Conservation (phyloP, 2,797 vertebrate genomes). For the Epinephelus awoara region DNA sequence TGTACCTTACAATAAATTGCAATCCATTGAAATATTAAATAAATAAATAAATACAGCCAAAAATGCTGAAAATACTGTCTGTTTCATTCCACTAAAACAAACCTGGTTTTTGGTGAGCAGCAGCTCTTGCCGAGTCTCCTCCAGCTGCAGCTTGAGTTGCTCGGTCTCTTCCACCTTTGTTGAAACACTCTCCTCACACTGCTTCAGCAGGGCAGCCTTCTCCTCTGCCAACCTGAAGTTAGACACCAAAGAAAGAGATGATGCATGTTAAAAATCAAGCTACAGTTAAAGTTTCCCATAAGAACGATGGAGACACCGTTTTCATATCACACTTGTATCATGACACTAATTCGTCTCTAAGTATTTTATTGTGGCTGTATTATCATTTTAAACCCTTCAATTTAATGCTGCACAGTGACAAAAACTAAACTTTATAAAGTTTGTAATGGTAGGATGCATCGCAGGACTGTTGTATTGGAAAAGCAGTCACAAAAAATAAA, state of each 20-base stretch:
- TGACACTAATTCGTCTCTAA: neutral
- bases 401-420: neutral
- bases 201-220: slow-evolving; percentile 67
- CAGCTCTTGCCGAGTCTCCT: slow-evolving; percentile 76
- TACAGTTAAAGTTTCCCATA: neutral
- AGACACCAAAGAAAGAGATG: slow-evolving; percentile 13
- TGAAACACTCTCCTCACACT: slow-evolving; percentile 79
- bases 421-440: neutral
- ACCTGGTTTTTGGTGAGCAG: slow-evolving; percentile 76
- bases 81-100: neutral
- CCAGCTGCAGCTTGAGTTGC: slow-evolving; percentile 57
- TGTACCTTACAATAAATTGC: neutral
- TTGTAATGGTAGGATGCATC: neutral
- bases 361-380: neutral
- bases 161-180: slow-evolving; percentile 67
- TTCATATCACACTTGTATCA: neutral
- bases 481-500: neutral
- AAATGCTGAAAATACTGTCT: neutral
- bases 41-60: neutral
- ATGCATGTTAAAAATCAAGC: neutral
- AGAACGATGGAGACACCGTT: neutral
- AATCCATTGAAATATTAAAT: neutral
- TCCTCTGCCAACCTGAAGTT: slow-evolving; percentile 66
- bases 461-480: neutral
- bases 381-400: neutral